Evolutionary conservation across 2,797 vertebrate species (phyloP).

Genomic region (Pseudopleuronectes americanus): DNA sequence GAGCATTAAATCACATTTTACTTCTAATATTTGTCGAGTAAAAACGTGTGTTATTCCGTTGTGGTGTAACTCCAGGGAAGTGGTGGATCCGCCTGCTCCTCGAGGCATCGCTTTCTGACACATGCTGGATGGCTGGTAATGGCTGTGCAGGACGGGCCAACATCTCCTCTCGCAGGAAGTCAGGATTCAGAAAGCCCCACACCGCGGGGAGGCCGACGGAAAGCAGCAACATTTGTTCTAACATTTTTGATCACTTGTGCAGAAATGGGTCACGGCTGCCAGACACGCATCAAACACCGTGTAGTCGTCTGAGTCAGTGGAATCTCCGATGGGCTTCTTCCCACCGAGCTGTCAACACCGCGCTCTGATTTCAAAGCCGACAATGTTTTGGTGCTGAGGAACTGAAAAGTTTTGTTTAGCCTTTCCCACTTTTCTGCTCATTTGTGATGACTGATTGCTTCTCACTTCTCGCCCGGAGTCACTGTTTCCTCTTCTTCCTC

Average conservation of each 20-base stretch:
- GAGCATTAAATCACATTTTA: not conserved
- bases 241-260: conserved; percentile 67
- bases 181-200: conserved; percentile 47
- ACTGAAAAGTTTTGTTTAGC: conserved; percentile 54
- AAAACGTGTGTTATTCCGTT: conserved; percentile 4
- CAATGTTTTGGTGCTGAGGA: conserved; percentile 62
- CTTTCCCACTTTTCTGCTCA: conserved; percentile 58
- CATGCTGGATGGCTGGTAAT: conserved; percentile 41
- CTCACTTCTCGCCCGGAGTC: conserved; percentile 44
- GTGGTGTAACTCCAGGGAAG: conserved; percentile 47
- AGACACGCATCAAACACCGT: conserved; percentile 62
- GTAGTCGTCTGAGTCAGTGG: conserved; percentile 61
- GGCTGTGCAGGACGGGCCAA: conserved; percentile 47
- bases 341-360: conserved; percentile 50
- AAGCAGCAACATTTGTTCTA: conserved; percentile 66
- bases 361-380: conserved; percentile 52
- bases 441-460: conserved; percentile 61
- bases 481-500: conserved; percentile 23
- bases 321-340: conserved; percentile 67
- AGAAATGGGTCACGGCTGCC: conserved; percentile 76
- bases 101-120: conserved; percentile 30
- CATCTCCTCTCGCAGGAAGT: conserved; percentile 65
- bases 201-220: conserved; percentile 53
- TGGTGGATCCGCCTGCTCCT: conserved; percentile 36
- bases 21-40: not conserved